Base-by-base conservation (phyloP, 2,888 invertebrate genomes). In the Campaea margaritaria region DNA sequence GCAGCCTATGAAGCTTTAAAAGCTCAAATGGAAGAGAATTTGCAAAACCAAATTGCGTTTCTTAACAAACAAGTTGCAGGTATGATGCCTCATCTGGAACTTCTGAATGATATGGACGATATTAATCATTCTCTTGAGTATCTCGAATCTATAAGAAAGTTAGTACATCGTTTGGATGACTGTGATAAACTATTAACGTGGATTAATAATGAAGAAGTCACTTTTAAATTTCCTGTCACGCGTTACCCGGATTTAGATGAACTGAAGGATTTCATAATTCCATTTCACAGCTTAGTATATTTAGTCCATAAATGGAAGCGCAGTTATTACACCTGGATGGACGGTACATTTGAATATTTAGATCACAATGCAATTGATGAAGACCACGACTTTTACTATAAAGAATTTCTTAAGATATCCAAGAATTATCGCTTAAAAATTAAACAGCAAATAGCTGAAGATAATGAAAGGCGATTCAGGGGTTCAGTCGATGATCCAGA, bases 261-360 rank as follows among this genome's bases (percentile, higher is more conserved):
- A 72, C 89, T 98, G 38, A 96, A 96, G 75, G 93, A 94, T 14
- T 95, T 94, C 71, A 91, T 96, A 31, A 91, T 95, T 78, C 96
- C 96, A 0, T 96, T 96, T 82, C 94, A 96, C 53, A 93, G 87
- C 39, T 87, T 97, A 2, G 89, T 98, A 68, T 96, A 96, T 86
- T 91, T 91, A 45, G 88, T 87, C 21, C 89, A 91, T 70, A 78
- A 94, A 76, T 98, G 98, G 96, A 95, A 96, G 80, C 94, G 96
- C 50, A 95, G 96, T 72, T 95, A 95, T 76, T 96, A 95, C 72
- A 96, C 97, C 9, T 99, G 98, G 97, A 95, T 97, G 94, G 97
- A 98, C 82, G 99, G 99, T 0, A 96, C 96, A 0, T 99, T 99
- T 85, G 96, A 97, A 81, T 97, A 97, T 78, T 91, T 98, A 65